A percentile compares a stretch with the other conserved stretches of the same genome.
phyloP scores from a whole-genome alignment of 2,797 vertebrate species.

The Falco berigora region DNA sequence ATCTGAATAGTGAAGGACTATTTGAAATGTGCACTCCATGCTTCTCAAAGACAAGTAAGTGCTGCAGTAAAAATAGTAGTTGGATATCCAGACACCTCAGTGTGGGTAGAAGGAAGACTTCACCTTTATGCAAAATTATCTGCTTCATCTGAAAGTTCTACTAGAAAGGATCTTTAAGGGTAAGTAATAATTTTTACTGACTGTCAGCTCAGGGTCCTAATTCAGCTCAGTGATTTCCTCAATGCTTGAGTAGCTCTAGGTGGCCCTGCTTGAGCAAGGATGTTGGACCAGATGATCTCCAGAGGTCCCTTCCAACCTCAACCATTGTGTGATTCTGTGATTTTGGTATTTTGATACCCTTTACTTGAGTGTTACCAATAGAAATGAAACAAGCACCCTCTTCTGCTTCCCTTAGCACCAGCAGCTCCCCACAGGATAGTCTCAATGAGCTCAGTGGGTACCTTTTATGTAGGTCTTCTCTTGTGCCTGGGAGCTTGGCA shows the following conservation, averaged over 20 bases:
- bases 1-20: not conserved
- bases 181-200: not conserved
- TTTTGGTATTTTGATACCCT: not conserved
- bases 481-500: not conserved
- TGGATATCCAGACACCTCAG: not conserved
- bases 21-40: not conserved
- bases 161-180: not conserved
- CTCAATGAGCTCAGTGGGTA: not conserved
- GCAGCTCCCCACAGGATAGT: not conserved
- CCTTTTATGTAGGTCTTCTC: not conserved
- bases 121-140: not conserved
- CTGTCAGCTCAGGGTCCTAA: not conserved
- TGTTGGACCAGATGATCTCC: not conserved
- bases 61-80: not conserved
- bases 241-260: not conserved
- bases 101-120: not conserved
- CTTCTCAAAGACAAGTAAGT: slow-evolving; percentile 1
- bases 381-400: not conserved
- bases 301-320: not conserved
- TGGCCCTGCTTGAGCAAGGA: not conserved
- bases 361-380: not conserved
- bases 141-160: not conserved
- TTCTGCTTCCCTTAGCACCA: not conserved
- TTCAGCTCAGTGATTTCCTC: not conserved
- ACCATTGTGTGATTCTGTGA: not conserved